Conservation (phyloP, 2,113 vertebrate species). For the Danionella cerebrum region DNA sequence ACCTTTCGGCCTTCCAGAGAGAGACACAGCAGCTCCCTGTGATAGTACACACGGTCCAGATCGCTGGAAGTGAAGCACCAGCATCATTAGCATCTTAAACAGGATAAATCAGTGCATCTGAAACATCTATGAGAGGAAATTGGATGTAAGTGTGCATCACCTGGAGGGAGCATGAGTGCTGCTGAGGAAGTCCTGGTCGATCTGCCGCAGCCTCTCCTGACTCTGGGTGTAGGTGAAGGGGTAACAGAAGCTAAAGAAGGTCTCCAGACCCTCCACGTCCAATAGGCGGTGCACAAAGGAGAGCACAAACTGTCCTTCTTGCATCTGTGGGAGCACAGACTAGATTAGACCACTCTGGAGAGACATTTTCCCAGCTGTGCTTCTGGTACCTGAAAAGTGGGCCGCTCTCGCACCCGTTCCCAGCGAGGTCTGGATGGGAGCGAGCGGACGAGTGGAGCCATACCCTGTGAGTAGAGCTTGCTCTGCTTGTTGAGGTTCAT, state of each 20-base stretch:
- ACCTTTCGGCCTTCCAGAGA: constrained; percentile 87
- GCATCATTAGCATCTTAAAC: too few relatives aligned
- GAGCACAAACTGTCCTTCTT: constrained; percentile 85
- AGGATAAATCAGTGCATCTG: too few relatives aligned
- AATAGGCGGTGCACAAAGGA: constrained; percentile 87
- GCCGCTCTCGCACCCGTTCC: constrained; percentile 86
- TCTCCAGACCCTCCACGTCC: constrained; percentile 79
- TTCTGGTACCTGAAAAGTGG: constrained; percentile 80
- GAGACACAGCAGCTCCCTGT: constrained; percentile 85
- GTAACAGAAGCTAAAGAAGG: constrained; percentile 95
- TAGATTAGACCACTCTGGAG: too few relatives aligned
- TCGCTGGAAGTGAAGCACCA: too few relatives aligned
- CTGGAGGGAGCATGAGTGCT: constrained; percentile 68
- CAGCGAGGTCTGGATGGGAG: constrained; percentile 77
- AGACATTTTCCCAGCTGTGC: too few relatives aligned
- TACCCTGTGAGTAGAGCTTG: constrained; percentile 93
- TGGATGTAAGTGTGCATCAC: constrained; percentile 55
- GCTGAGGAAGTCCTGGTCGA: constrained; percentile 75
- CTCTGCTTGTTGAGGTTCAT: constrained; percentile 99
- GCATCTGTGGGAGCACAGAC: constrained; percentile 68
- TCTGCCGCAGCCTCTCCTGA: constrained; percentile 83
- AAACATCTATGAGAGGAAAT: too few relatives aligned
- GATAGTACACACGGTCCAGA: constrained; percentile 79
- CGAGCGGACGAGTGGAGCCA: constrained; percentile 86
- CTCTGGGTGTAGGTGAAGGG: constrained; percentile 91